Conservation (phyloP, 2,113 vertebrate genomes). For the Phalacrocorax aristotelis region DNA sequence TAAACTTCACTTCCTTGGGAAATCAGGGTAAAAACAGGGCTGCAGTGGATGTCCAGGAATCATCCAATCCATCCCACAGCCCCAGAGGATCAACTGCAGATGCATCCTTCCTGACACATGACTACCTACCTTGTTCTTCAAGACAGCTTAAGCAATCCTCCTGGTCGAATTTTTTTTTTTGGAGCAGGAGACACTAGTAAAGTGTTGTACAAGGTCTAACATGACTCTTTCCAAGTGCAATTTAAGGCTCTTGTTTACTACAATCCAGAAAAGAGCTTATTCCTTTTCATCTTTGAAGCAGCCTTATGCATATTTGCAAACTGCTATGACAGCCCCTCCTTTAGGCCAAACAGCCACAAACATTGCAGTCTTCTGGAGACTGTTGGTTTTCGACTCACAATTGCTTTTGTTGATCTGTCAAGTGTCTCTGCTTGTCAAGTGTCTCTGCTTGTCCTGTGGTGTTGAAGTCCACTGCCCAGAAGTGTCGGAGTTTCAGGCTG, state of each 20-base stretch:
- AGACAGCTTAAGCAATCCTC: background rate
- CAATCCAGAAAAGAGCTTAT: background rate
- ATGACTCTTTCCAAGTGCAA: background rate
- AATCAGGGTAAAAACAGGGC: background rate
- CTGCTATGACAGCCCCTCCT: background rate
- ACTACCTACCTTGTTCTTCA: background rate
- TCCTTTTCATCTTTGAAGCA: background rate
- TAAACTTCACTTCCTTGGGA: background rate
- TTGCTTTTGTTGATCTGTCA: background rate
- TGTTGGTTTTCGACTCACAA: background rate
- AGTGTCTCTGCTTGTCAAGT: background rate
- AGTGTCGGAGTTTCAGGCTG: background rate
- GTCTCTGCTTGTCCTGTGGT: accelerated
- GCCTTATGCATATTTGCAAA: background rate
- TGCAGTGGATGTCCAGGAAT: background rate
- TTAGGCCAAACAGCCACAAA: background rate
- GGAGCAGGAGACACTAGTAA: background rate
- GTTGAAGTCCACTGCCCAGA: background rate
- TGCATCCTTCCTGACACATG: background rate
- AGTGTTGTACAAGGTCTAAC: background rate
- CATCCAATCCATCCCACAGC: background rate
- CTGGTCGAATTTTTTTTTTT: too few species aligned
- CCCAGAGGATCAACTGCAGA: background rate
- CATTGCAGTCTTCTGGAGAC: background rate
- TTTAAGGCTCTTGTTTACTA: background rate